Percentiles rank a stretch among this genome's conserved stretches.
Evolutionary conservation across 1,140 invertebrate species (phyloP).

Genomic region (Scaptomyza pallida): DNA sequence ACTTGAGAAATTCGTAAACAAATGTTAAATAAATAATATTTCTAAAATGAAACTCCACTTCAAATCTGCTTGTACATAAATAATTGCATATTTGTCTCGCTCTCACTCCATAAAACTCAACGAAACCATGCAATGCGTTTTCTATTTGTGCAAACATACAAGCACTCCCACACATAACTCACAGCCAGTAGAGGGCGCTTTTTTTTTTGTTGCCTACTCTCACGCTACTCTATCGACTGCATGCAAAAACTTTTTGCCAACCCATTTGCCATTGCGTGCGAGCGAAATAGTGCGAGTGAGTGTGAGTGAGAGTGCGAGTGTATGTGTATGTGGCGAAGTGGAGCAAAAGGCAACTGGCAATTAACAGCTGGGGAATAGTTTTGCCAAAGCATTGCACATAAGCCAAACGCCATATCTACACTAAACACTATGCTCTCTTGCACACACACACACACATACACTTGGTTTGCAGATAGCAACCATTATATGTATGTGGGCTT

Average conservation of each 20-base stretch:
- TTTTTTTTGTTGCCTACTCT: constrained; percentile 38
- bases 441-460: constrained; percentile 7
- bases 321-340: constrained; percentile 28
- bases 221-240: constrained; percentile 31
- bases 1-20: constrained; percentile 20
- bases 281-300: constrained; percentile 15
- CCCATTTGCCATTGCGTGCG: constrained; percentile 23
- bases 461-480: constrained; percentile 40
- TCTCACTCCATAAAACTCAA: constrained; percentile 9
- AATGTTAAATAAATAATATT: constrained; percentile 13
- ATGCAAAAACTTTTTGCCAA: constrained; percentile 33
- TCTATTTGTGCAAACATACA: constrained; percentile 50
- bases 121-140: constrained; percentile 42
- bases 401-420: constrained; percentile 32
- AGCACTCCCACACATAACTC: constrained; percentile 21
- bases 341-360: constrained; percentile 51
- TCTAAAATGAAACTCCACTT: constrained; percentile 2
- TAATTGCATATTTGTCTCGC: constrained; percentile 9
- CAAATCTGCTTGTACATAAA: not conserved
- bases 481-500: constrained; percentile 16
- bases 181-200: constrained; percentile 34
- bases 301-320: constrained; percentile 2
- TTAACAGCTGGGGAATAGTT: constrained; percentile 52
- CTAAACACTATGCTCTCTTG: constrained; percentile 28
- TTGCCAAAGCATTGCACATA: constrained; percentile 64